Evolutionary conservation across 2,888 invertebrate genomes (phyloP).

Genomic region (Electrophaes corylata): DNA sequence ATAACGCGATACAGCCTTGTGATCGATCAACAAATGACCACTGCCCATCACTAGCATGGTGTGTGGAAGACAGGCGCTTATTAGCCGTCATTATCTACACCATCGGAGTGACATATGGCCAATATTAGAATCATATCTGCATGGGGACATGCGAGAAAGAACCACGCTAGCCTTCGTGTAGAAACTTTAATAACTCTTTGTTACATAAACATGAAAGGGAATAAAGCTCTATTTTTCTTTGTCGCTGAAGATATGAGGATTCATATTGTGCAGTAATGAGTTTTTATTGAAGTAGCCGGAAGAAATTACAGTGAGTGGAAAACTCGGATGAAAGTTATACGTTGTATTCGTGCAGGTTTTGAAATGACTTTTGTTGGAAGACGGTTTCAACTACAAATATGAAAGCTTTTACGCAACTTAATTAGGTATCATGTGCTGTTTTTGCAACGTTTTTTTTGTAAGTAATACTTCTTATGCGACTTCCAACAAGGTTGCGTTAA

Average conservation of each 20-base stretch:
- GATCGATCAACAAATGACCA: constrained; percentile 40
- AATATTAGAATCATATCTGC: constrained; percentile 72
- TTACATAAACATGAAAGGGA: constrained; percentile 19
- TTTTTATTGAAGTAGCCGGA: constrained; percentile 30
- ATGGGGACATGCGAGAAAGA: constrained; percentile 64
- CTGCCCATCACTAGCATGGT: constrained; percentile 53
- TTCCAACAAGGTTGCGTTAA: no score
- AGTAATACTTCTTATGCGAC: no score
- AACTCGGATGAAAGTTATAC: constrained; percentile 13
- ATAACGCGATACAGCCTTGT: neutral
- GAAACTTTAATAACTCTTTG: constrained; percentile 70
- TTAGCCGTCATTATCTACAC: constrained; percentile 79
- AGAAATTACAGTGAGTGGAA: constrained; percentile 17
- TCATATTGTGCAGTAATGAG: constrained; percentile 26
- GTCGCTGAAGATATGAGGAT: constrained; percentile 32
- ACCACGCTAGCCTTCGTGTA: constrained; percentile 60
- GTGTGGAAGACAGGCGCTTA: constrained; percentile 81
- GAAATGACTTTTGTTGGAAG: constrained; percentile 25
- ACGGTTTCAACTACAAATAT: constrained; percentile 3
- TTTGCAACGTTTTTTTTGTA: no score
- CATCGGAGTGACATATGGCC: constrained; percentile 81
- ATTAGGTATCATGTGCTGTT: no score
- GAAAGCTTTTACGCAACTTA: neutral
- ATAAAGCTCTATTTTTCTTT: constrained; percentile 42
- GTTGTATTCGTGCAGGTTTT: constrained; percentile 12